Evolutionary conservation across 2,113 vertebrate genomes (phyloP).

Genomic region (Anarhynchus alexandrinus): DNA sequence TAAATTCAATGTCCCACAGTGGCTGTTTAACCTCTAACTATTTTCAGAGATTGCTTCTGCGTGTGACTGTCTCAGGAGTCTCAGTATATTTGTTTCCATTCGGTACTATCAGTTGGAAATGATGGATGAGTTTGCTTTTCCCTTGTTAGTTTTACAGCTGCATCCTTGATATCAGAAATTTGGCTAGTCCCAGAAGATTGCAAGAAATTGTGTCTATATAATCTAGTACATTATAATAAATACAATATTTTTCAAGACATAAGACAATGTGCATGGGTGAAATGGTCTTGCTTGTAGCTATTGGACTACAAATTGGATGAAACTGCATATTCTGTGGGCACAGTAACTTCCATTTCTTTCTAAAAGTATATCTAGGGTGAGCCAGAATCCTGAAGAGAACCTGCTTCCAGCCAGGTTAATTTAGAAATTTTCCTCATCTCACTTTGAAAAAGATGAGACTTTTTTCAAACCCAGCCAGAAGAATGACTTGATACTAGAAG

Average conservation of each 20-base stretch:
- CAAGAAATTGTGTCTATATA: background rate
- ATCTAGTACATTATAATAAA: background rate
- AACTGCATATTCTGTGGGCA: background rate
- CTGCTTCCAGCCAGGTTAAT: background rate
- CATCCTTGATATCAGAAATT: background rate
- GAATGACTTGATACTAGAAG: background rate
- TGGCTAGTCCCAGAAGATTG: background rate
- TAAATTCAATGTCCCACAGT: background rate
- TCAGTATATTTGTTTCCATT: background rate
- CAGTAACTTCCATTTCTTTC: background rate
- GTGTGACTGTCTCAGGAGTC: background rate
- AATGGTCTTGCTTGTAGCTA: background rate
- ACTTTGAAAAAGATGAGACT: background rate
- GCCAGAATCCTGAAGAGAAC: background rate
- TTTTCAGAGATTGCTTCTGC: background rate
- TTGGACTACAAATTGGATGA: background rate
- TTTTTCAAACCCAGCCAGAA: background rate
- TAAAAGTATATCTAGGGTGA: background rate
- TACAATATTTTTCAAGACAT: background rate
- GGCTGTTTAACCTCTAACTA: background rate
- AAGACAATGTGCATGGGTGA: rapidly evolving
- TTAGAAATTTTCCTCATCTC: background rate
- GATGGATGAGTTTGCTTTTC: background rate
- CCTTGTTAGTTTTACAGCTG: background rate
- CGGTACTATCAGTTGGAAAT: background rate